phyloP scores from a whole-genome alignment of 92 coral and sea anemone genomes.

The Pocillopora meandrina region DNA sequence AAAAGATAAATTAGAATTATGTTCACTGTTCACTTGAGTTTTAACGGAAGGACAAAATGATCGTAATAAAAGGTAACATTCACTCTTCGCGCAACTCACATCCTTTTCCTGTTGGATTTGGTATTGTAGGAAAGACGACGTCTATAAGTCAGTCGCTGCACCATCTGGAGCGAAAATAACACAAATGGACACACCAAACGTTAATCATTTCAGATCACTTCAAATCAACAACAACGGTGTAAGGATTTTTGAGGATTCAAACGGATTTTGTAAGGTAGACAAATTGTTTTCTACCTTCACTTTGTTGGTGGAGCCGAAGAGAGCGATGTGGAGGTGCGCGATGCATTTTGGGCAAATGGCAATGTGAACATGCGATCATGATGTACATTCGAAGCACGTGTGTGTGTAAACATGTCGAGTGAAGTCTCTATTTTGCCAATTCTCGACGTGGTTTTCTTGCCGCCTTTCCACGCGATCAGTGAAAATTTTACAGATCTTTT shows the following conservation, averaged over 20 bases:
- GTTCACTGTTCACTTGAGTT: neutral
- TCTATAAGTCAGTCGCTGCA: conserved; percentile 95
- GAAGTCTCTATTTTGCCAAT: neutral
- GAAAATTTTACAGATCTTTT: neutral
- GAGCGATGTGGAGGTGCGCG: conserved; percentile 65
- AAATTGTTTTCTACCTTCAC: conserved; percentile 46
- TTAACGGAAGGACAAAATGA: neutral
- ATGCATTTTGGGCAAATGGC: conserved; percentile 67
- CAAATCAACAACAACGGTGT: neutral
- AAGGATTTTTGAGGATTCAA: conserved; percentile 54
- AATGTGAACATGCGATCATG: conserved; percentile 66
- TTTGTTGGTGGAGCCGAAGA: conserved; percentile 73
- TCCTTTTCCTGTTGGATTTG: conserved; percentile 88
- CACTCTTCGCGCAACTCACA: conserved; percentile 59
- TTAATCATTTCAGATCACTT: conserved; percentile 1
- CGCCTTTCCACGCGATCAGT: neutral
- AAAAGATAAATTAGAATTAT: neutral
- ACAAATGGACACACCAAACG: conserved; percentile 16
- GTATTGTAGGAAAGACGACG: conserved; percentile 99
- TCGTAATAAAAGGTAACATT: too few relatives aligned
- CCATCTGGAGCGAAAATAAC: conserved; percentile 77
- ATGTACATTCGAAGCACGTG: conserved; percentile 58
- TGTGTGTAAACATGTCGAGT: conserved; percentile 18
- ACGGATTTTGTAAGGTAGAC: conserved; percentile 52
- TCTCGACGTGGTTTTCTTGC: neutral